These are phyloP conservation scores for Apteryx mantelli DNA, from an alignment of 2,113 vertebrate genomes.

Conservation along the genomic window DNA sequence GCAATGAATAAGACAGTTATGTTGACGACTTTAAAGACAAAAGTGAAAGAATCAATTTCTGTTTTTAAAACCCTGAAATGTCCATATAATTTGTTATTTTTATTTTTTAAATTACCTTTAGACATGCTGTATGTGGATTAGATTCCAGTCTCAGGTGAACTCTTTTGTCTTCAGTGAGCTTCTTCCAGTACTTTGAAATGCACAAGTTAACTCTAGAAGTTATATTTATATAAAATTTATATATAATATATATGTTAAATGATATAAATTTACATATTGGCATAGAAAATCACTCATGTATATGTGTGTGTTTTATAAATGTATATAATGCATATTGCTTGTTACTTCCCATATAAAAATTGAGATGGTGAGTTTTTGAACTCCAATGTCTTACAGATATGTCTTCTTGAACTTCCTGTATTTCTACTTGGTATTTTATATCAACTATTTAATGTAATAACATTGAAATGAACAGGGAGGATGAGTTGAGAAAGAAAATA, in stretches of 20 bases:
- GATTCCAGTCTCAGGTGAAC: background rate
- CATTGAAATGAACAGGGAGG: background rate
- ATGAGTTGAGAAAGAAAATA: background rate
- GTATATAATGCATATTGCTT: background rate
- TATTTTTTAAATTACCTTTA: background rate
- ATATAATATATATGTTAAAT: no score
- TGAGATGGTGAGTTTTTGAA: background rate
- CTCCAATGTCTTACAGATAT: background rate
- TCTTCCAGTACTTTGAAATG: background rate
- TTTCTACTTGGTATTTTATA: background rate
- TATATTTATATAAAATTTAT: background rate
- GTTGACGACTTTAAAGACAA: background rate
- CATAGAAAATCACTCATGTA: background rate
- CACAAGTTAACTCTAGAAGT: background rate
- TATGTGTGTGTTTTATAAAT: background rate
- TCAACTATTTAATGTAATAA: background rate
- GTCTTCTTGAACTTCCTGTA: background rate
- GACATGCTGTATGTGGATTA: background rate
- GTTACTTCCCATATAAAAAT: background rate
- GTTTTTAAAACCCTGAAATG: background rate
- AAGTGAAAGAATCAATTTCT: slow-evolving; percentile 3
- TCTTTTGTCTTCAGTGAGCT: background rate
- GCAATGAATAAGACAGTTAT: background rate
- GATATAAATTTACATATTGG: background rate
- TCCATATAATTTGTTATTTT: background rate